These are phyloP conservation scores for Coccyzus lansbergi DNA, from an alignment of 2,797 vertebrate species.

Conservation along the genomic window DNA sequence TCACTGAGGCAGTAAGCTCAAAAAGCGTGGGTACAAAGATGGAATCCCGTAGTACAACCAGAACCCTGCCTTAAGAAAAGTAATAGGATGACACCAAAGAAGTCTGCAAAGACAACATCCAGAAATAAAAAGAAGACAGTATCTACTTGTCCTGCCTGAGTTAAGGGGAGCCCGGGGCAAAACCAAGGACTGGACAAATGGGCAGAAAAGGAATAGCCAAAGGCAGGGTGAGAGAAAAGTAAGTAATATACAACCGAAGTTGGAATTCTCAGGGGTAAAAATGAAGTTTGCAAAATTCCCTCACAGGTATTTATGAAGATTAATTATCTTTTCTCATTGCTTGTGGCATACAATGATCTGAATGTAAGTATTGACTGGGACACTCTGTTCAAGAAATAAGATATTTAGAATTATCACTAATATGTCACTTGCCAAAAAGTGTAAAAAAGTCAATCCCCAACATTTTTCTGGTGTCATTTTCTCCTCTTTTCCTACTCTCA, in stretches of 20 bases:
- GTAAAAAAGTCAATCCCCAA: background rate
- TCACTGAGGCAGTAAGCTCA: background rate
- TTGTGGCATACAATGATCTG: background rate
- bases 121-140: background rate
- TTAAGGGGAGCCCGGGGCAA: background rate
- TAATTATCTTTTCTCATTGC: background rate
- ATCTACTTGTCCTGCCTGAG: background rate
- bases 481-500: background rate
- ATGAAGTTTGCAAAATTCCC: background rate
- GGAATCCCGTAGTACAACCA: background rate
- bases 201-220: background rate
- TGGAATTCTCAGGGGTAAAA: background rate
- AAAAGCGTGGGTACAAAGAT: background rate
- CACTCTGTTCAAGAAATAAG: background rate
- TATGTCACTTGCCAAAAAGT: background rate
- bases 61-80: background rate
- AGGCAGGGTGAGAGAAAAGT: background rate
- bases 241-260: rapidly evolving
- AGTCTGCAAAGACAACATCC: background rate
- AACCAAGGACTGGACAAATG: background rate
- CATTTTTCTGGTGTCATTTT: background rate
- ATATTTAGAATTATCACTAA: background rate
- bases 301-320: background rate
- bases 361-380: background rate
- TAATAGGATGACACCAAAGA: background rate